These are phyloP conservation scores for Isurus oxyrinchus DNA, from an alignment of 2,113 vertebrate species.

Conservation along the genomic window DNA sequence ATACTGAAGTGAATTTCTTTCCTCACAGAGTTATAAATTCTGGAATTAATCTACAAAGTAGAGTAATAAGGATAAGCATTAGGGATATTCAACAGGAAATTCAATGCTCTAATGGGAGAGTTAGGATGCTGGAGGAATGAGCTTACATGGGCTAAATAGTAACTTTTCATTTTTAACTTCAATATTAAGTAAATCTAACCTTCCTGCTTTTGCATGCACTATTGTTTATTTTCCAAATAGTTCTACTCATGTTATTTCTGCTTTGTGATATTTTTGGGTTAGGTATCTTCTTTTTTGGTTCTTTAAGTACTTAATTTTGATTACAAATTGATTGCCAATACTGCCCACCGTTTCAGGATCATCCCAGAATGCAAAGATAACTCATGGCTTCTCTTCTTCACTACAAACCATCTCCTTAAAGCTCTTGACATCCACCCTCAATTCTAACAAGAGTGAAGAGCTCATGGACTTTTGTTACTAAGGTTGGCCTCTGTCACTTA, in stretches of 20 bases:
- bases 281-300: background rate
- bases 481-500: background rate
- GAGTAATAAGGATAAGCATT: too few relatives aligned
- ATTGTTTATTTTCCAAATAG: background rate
- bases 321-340: background rate
- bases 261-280: background rate
- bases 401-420: background rate
- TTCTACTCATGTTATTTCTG: background rate
- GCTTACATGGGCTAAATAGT: background rate
- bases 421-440: background rate
- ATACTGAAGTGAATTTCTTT: too few relatives aligned
- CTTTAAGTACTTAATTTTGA: background rate
- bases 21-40: too few relatives aligned
- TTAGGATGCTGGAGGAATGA: background rate
- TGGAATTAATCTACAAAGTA: too few relatives aligned
- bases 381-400: background rate
- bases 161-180: background rate
- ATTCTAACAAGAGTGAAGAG: background rate
- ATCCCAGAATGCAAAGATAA: background rate
- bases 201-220: background rate
- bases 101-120: background rate
- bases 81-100: background rate
- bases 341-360: background rate
- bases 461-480: background rate
- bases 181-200: background rate